These are phyloP conservation scores for Drosophila biarmipes DNA, from an alignment of 1,140 invertebrate species.

Conservation along the genomic window DNA sequence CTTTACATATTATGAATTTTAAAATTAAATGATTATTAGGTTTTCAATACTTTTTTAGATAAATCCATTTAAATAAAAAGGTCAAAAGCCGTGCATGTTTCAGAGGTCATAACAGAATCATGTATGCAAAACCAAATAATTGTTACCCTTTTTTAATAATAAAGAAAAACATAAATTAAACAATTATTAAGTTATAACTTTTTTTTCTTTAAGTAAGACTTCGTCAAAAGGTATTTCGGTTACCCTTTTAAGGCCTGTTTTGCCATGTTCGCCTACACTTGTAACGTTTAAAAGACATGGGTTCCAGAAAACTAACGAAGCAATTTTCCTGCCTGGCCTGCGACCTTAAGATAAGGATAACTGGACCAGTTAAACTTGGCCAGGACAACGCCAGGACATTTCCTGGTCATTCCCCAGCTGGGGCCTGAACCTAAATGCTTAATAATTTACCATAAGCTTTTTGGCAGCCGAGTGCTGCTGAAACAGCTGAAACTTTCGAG, in stretches of 20 bases:
- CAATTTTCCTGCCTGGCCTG: conserved; percentile 36
- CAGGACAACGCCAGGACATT: conserved; percentile 20
- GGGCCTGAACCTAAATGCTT: conserved; percentile 18
- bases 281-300: conserved; percentile 9
- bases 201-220: too few relatives aligned
- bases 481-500: conserved; percentile 50
- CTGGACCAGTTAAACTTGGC: conserved; percentile 5
- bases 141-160: too few relatives aligned
- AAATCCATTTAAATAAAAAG: too few relatives aligned
- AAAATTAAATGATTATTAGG: too few relatives aligned
- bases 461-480: conserved; percentile 23
- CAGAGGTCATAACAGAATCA: too few relatives aligned
- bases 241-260: background rate
- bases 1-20: too few relatives aligned
- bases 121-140: too few relatives aligned
- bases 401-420: conserved; percentile 25
- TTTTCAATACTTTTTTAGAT: too few relatives aligned
- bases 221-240: background rate
- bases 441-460: conserved; percentile 50
- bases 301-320: conserved; percentile 23
- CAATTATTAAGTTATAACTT: too few relatives aligned
- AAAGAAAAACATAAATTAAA: too few relatives aligned
- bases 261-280: background rate
- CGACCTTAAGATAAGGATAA: conserved; percentile 40
- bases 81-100: too few relatives aligned